phyloP scores from a whole-genome alignment of 2,888 invertebrate species.

The Cosmia trapezina region DNA sequence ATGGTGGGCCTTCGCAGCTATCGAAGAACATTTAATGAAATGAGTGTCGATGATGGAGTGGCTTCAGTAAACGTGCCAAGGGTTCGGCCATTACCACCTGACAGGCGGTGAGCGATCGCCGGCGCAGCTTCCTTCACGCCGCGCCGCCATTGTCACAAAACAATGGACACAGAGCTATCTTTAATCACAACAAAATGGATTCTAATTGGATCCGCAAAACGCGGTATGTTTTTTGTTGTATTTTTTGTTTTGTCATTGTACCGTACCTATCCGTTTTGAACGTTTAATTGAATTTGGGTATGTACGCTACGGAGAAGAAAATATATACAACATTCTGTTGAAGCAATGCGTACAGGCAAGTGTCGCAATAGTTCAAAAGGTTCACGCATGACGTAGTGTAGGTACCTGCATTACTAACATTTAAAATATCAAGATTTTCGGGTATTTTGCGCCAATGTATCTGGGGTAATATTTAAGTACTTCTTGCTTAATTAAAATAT shows the following conservation, averaged over 20 bases:
- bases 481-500: conserved; percentile 72
- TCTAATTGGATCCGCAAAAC: conserved; percentile 89
- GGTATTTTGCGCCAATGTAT: conserved; percentile 56
- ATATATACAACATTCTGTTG: conserved; percentile 24
- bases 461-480: conserved; percentile 62
- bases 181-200: conserved; percentile 86
- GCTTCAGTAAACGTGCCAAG: conserved; percentile 73
- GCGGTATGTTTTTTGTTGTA: conserved; percentile 69
- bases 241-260: conserved; percentile 68
- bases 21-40: conserved; percentile 84
- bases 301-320: not conserved
- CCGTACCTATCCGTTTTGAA: conserved; percentile 69
- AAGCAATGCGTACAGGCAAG: conserved; percentile 9
- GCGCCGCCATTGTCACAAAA: conserved; percentile 83
- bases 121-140: conserved; percentile 78
- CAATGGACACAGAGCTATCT: conserved; percentile 87
- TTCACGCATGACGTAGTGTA: conserved; percentile 7
- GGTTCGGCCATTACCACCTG: conserved; percentile 84
- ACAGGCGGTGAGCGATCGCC: conserved; percentile 87
- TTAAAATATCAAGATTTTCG: conserved; percentile 44
- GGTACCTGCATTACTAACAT: conserved; percentile 37
- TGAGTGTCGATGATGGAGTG: conserved; percentile 85
- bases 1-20: conserved; percentile 75
- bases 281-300: conserved; percentile 39
- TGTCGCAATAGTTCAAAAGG: conserved; percentile 50